Percentiles rank a stretch among this genome's conserved stretches.
These are phyloP conservation scores for Bombus vancouverensis DNA, from an alignment of 1,140 invertebrate genomes.

Conservation along the genomic window DNA sequence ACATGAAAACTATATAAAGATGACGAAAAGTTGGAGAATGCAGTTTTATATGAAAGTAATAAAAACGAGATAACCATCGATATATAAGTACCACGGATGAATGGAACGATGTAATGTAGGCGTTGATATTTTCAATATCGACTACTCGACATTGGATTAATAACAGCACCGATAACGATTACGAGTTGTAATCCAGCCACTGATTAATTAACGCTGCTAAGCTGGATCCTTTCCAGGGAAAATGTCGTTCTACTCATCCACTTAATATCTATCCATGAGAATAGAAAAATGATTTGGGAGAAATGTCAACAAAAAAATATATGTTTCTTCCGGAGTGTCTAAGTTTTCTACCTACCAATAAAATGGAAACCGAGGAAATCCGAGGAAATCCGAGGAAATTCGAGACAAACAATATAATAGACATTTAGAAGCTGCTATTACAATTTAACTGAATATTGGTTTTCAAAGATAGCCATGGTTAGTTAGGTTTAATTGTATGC, in stretches of 20 bases:
- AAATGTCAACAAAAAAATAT: not conserved
- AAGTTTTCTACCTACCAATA: not conserved
- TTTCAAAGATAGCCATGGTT: no score
- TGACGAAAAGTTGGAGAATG: not conserved
- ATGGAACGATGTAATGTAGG: not conserved
- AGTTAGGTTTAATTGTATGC: conserved; percentile 1
- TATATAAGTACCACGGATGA: not conserved
- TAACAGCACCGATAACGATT: not conserved
- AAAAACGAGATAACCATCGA: not conserved
- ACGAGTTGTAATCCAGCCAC: not conserved
- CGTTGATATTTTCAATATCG: not conserved
- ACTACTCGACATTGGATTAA: not conserved
- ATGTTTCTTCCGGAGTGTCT: not conserved
- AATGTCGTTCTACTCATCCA: not conserved
- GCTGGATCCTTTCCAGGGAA: not conserved
- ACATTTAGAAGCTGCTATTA: not conserved
- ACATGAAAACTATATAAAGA: not conserved
- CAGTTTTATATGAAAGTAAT: not conserved
- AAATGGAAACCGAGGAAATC: not conserved
- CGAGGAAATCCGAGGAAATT: not conserved
- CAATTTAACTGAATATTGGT: not conserved
- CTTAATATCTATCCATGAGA: not conserved
- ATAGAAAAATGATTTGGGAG: not conserved
- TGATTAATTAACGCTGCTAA: not conserved
- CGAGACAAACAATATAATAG: not conserved